Base-by-base conservation (phyloP, 2,797 vertebrate species). In the Hydrocynus forskahlii region DNA sequence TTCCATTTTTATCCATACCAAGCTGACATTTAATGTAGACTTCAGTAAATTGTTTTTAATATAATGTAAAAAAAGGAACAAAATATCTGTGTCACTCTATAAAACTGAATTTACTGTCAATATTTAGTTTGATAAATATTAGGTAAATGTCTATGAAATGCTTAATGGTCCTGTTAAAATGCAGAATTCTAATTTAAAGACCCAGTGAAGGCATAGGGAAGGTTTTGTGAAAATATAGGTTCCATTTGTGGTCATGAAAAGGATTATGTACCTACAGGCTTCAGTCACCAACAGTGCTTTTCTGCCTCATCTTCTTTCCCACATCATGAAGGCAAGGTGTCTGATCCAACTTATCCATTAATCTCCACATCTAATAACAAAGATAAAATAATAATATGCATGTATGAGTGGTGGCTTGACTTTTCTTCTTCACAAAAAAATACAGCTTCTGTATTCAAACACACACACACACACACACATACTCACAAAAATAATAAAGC, bases 1-100 rank as follows among this genome's bases (percentile, higher is more conserved):
- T 88, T 84, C 75, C 83, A 87, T 78, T 23, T 88, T 88, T 84
- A 52, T 70, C 48, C 6, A 23, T n/a, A 23, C 38, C 8, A n/a
- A 8, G 35, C 21, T 43, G 10, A 12, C 5, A n/a, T 48, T 16
- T 23, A 52, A 29, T 16, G 17, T 5, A 29, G 1, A 21, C 16
- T 19, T 54, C 16, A 50, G 13, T 21, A 12, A 9, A 70, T 3
- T 54, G 25, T 25, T 71, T 71, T 2, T 52, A 29, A 2, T 52
- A 70, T 50, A 9, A 25, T 21, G 23, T 7, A 62, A 29, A 29
- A 25, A 29, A 48, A 6, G 40, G 19, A 45, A 50, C 50, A 35
- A 8, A 57, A n/a, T 55, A n/a, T 10, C 19, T 21, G 21, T 35
- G 17, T 43, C 38, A 5, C 7, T 43, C 64, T 55, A 3, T 19